Evolutionary conservation across 1,140 invertebrate species (phyloP).

Genomic region (Drosophila parvula): DNA sequence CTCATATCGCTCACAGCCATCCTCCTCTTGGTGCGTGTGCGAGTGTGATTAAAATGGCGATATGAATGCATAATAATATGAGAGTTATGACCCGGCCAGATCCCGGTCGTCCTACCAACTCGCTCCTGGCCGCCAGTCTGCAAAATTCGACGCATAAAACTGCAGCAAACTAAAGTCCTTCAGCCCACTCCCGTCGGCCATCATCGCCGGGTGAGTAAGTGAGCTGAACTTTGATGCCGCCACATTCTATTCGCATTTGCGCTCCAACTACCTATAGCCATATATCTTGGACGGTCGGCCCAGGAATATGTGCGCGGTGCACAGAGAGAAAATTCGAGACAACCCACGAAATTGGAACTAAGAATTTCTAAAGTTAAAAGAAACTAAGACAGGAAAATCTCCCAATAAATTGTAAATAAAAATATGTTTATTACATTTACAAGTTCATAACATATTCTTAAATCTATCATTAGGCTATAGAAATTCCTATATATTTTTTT

Average conservation of each 20-base stretch:
- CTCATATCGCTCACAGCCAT: conserved; percentile 37
- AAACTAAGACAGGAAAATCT: background rate
- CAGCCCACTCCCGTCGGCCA: conserved; percentile 46
- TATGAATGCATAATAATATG: conserved; percentile 81
- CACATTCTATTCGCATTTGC: conserved; percentile 82
- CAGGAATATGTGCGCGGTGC: conserved; percentile 41
- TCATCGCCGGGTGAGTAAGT: conserved; percentile 78
- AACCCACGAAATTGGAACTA: background rate
- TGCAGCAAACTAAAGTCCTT: conserved; percentile 70
- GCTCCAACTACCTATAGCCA: conserved; percentile 74
- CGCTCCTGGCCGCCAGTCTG: background rate
- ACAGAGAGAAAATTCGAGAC: background rate
- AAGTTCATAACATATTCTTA: too few species aligned
- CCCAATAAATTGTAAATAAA: too few species aligned
- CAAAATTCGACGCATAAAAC: conserved; percentile 53
- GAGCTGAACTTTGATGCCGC: conserved; percentile 81
- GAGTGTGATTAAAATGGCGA: conserved; percentile 78
- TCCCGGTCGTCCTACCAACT: conserved; percentile 15
- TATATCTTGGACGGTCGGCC: conserved; percentile 70
- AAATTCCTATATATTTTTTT: background rate
- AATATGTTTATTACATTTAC: too few species aligned
- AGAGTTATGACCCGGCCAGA: conserved; percentile 64
- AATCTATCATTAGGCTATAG: accelerated
- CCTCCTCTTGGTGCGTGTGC: conserved; percentile 31
- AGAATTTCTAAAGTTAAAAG: too few species aligned